Evolutionary conservation across 2,113 vertebrate species (phyloP).

Genomic region (Cheirogaleus medius): DNA sequence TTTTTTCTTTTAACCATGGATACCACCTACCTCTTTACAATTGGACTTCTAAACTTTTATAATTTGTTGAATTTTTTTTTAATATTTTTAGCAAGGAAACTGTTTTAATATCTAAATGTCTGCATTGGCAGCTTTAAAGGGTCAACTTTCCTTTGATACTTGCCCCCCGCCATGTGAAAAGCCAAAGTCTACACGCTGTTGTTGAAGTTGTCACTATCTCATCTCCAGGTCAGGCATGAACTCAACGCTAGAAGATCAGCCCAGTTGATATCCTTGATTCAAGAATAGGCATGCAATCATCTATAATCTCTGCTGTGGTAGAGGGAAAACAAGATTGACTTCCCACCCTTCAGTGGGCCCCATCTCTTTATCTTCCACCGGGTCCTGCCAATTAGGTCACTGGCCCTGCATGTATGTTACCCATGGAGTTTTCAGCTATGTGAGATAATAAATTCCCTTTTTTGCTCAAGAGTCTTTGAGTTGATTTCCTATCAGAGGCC

Average conservation of each 20-base stretch:
- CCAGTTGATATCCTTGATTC: not conserved
- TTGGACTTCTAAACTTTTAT: not conserved
- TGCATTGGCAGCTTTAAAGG: not conserved
- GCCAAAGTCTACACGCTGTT: not conserved
- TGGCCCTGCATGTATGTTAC: not conserved
- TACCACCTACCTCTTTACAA: not conserved
- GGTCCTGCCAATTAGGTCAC: not conserved
- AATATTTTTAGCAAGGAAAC: not conserved
- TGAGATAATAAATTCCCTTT: not conserved
- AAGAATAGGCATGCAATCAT: not conserved
- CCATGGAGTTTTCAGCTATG: not conserved
- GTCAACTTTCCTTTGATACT: not conserved
- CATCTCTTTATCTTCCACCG: not conserved
- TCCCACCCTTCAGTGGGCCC: not conserved
- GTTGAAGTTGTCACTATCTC: not conserved
- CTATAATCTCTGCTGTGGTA: not conserved
- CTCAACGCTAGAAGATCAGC: not conserved
- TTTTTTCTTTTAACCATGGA: not conserved
- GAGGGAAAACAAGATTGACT: not conserved
- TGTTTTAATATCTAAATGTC: not conserved
- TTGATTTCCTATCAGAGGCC: not conserved
- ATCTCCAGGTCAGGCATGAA: not conserved
- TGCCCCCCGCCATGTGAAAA: not conserved
- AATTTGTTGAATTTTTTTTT: not conserved
- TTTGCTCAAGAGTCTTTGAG: not conserved